phyloP scores from a whole-genome alignment of 2,888 invertebrate species.

The Sturmia bella region DNA sequence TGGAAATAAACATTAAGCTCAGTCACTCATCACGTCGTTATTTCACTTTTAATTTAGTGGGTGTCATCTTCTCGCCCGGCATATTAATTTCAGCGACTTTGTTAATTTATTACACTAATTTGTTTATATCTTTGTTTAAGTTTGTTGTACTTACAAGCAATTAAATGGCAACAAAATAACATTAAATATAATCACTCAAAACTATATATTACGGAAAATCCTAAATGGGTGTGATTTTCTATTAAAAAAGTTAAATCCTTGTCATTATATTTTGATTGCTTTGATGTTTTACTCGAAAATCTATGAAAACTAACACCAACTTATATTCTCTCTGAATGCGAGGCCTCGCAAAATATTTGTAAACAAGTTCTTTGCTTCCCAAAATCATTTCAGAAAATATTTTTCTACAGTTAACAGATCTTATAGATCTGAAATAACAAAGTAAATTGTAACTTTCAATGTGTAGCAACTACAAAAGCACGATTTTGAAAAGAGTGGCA shows the following conservation, averaged over 20 bases:
- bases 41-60: slow-evolving; percentile 79
- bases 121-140: slow-evolving; percentile 60
- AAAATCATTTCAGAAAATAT: no score
- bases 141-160: slow-evolving; percentile 47
- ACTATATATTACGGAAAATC: neutral
- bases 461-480: no score
- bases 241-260: slow-evolving; percentile 29
- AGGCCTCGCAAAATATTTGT: no score
- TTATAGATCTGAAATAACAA: no score
- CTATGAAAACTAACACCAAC: no score
- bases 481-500: no score
- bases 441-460: no score
- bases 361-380: no score
- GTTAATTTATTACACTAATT: slow-evolving; percentile 74
- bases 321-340: no score
- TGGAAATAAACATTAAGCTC: slow-evolving; percentile 27
- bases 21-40: slow-evolving; percentile 68
- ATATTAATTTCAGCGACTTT: slow-evolving; percentile 73
- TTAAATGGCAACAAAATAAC: slow-evolving; percentile 36
- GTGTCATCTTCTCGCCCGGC: slow-evolving; percentile 72
- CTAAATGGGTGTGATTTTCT: neutral
- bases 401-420: no score
- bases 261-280: neutral
- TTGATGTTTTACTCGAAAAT: neutral
- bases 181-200: neutral